Conservation (phyloP, 64 coral and sea anemone genomes). For the Montipora capricornis region DNA sequence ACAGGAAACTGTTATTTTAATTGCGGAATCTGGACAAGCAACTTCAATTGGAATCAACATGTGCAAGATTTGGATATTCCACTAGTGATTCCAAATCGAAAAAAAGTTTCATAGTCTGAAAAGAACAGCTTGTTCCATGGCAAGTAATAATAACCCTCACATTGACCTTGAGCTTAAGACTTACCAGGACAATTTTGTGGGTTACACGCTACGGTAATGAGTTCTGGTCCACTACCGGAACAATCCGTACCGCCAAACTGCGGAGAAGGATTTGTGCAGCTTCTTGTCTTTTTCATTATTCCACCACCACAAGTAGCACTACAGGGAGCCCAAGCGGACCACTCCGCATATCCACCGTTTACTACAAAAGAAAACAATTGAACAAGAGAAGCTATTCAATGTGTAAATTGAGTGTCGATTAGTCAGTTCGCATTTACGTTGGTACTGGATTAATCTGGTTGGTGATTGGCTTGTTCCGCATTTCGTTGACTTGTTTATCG, state of each 20-base stretch:
- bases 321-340: constrained; percentile 61
- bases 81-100: too few species aligned
- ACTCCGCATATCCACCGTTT: constrained; percentile 74
- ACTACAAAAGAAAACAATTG: constrained; percentile 19
- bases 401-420: too few species aligned
- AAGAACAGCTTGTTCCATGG: too few species aligned
- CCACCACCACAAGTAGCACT: constrained; percentile 72
- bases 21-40: too few species aligned
- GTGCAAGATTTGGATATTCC: too few species aligned
- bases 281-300: constrained; percentile 56
- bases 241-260: constrained; percentile 72
- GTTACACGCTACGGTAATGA: constrained; percentile 66
- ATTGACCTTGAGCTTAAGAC: neutral
- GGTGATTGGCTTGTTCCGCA: too few species aligned
- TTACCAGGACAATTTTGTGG: constrained; percentile 71
- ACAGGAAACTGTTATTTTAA: too few species aligned
- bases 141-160: neutral
- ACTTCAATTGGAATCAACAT: too few species aligned
- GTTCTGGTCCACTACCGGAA: constrained; percentile 66
- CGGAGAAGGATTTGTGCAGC: constrained; percentile 71
- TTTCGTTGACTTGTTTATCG: too few species aligned
- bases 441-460: too few species aligned
- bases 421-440: too few species aligned
- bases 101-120: too few species aligned
- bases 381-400: neutral